A percentile compares a stretch with the other conserved stretches of the same genome.
Conservation (phyloP, 2,888 invertebrate species). For the Disparrhopalites patrizii region DNA sequence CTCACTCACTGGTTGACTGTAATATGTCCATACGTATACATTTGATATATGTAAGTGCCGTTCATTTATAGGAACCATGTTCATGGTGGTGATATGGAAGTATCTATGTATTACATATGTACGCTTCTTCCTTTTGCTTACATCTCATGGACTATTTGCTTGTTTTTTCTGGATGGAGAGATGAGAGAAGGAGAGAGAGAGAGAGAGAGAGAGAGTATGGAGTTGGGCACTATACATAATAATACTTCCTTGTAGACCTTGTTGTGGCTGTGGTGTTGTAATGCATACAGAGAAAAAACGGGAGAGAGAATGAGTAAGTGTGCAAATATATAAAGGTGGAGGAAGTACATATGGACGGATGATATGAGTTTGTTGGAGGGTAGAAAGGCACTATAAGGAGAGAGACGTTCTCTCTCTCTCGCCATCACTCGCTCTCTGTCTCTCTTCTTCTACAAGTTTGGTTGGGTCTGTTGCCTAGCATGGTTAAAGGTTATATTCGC, state of each 20-base stretch:
- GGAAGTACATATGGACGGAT: too few relatives aligned
- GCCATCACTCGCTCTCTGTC: neutral
- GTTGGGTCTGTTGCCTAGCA: conserved; percentile 29
- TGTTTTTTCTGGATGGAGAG: neutral
- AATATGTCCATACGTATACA: too few relatives aligned
- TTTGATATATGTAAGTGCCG: too few relatives aligned
- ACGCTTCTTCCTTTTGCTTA: too few relatives aligned
- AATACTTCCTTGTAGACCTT: conserved; percentile 1
- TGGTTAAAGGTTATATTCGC: conserved; percentile 47
- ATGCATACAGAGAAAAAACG: conserved; percentile 12
- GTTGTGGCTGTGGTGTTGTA: conserved; percentile 17
- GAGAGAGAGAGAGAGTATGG: neutral
- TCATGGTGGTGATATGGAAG: too few relatives aligned
- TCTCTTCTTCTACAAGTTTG: neutral
- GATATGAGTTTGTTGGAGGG: neutral
- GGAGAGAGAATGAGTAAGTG: too few relatives aligned
- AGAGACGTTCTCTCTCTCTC: neutral
- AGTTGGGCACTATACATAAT: conserved; percentile 16
- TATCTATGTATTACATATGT: too few relatives aligned
- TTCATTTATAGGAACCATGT: too few relatives aligned
- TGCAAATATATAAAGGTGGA: conserved; percentile 13
- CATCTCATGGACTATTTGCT: neutral
- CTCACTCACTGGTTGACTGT: too few relatives aligned
- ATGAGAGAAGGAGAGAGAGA: neutral
- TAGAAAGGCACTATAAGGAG: neutral